phyloP scores from a whole-genome alignment of 2,888 invertebrate species.

The Lasioglossum calceatum region DNA sequence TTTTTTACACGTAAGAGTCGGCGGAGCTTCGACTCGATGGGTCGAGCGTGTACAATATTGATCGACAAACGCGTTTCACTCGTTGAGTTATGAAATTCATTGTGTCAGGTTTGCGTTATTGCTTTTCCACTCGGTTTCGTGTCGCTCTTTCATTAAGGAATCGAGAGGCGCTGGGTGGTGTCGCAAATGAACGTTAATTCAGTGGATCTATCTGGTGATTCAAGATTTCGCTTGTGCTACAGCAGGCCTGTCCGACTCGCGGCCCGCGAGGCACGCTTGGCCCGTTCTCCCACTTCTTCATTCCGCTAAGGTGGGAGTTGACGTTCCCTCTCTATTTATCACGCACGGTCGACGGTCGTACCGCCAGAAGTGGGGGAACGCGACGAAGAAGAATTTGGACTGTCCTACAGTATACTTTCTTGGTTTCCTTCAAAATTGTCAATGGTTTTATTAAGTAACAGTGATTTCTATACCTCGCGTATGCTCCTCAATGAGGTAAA shows the following conservation, averaged over 20 bases:
- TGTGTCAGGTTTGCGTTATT: background rate
- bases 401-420: no score
- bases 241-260: no score
- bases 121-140: background rate
- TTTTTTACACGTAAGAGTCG: constrained; percentile 4
- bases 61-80: background rate
- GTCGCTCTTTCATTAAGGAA: background rate
- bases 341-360: no score
- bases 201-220: background rate
- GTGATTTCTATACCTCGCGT: background rate
- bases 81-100: background rate
- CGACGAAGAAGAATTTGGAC: no score
- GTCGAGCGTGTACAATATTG: background rate
- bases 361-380: no score
- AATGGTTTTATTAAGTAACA: background rate
- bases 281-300: no score
- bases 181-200: background rate
- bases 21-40: constrained; percentile 18
- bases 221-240: background rate
- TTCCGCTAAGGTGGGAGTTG: no score
- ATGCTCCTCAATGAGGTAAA: background rate
- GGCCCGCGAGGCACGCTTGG: no score
- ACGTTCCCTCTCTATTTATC: no score
- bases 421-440: background rate
- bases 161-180: background rate